Conservation (phyloP, 2,113 vertebrate genomes). For the Oryctolagus cuniculus region mOryCun1.1 NC_091442.1:106392501-106393000, state of each 20-base stretch:
- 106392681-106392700: neutral
- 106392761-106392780: neutral
- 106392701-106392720: neutral
- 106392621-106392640: neutral
- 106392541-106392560: neutral
- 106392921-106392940: slow-evolving; percentile 66
- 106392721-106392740: neutral
- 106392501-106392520: neutral
- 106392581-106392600: neutral
- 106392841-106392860: too few relatives aligned
- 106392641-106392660: too few relatives aligned
- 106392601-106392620: neutral
- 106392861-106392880: neutral
- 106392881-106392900: slow-evolving; percentile 61
- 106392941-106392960: slow-evolving; percentile 71
- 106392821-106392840: too few relatives aligned
- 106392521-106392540: neutral
- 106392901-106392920: slow-evolving; percentile 60
- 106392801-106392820: too few relatives aligned
- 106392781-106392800: neutral
- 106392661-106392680: neutral
- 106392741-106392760: neutral
- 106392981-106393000: slow-evolving; percentile 78
- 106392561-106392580: neutral
- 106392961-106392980: neutral